Base-by-base conservation (phyloP, 1,140 invertebrate species). In the Drosophila grimshawi region DNA sequence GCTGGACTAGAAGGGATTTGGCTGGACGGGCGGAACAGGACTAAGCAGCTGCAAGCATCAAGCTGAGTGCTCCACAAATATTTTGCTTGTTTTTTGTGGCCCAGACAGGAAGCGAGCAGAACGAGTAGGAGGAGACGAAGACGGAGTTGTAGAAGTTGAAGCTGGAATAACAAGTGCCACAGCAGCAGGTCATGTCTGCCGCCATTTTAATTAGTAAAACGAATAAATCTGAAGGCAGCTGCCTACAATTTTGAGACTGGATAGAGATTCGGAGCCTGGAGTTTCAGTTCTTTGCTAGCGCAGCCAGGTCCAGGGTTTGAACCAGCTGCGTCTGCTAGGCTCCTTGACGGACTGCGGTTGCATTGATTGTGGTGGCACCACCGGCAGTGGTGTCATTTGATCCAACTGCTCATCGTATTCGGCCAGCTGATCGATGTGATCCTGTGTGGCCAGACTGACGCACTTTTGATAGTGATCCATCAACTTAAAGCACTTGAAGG, bases 401-500 rank as follows among this genome's bases (percentile, higher is more conserved):
- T n/a, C 4, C 19, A 52, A 19, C 19, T 10, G 3, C 10, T 51
- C 35, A 1, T 49, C 61, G 3, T 33, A 5, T 0, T 53, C 57
- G 5, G 76, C 75, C 52, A 55, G 1, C 0, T 62, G 41, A 45
- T 86, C 83, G 45, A 86, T 27, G 2, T 52, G 68, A 1, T 41
- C 10, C 37, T 86, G 83, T 2, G 80, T 83, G 60, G 83, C 77
- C 2, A 30, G 30, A 0, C 37, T 2, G 5, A 86, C 64, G 11
- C 83, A 86, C 3, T 63, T 29, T 1, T 64, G 73, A 37, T 86
- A 86, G 29, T 77, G 29, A 4, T 86, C 83, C 83, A 86, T 86
- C 2, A 48, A 33, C 6, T 29, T 3, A 30, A 86, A 86, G 62
- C 83, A 86, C 3, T 71, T 35, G 45, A 39, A 80, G 4, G 80